phyloP scores from a whole-genome alignment of 2,113 vertebrate genomes.

The Rhineura floridana region DNA sequence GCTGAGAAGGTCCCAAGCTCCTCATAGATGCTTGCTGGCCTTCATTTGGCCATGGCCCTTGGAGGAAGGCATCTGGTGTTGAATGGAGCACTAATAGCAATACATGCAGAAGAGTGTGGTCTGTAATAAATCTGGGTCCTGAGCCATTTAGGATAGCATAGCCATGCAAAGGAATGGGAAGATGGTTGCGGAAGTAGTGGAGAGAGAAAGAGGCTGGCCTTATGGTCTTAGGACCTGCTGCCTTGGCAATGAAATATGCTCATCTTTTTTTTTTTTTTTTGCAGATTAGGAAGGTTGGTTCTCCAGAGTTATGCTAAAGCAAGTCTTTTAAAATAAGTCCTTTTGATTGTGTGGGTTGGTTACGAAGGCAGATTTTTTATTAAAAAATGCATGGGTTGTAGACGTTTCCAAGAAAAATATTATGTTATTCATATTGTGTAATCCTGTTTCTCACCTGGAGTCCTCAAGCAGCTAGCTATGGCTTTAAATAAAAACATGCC shows the following conservation, averaged over 20 bases:
- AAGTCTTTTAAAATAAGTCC: slow-evolving; percentile 8
- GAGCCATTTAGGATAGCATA: background rate
- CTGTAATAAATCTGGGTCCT: too few species aligned
- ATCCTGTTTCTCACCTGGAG: background rate
- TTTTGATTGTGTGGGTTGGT: slow-evolving; percentile 35
- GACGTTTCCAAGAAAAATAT: slow-evolving; percentile 54
- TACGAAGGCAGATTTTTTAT: slow-evolving; percentile 51
- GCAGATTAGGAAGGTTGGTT: background rate
- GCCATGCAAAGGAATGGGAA: background rate
- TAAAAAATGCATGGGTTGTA: slow-evolving; percentile 56
- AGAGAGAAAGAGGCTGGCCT: background rate
- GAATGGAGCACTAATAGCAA: background rate
- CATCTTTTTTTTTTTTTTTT: background rate
- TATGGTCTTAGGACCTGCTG: background rate
- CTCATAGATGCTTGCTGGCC: background rate
- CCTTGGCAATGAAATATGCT: background rate
- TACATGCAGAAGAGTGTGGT: background rate
- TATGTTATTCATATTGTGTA: slow-evolving; percentile 15
- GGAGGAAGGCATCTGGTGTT: background rate
- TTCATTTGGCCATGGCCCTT: background rate
- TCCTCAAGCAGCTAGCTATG: background rate
- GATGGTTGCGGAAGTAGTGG: background rate
- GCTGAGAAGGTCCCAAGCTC: background rate
- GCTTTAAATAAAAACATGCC: slow-evolving; percentile 19
- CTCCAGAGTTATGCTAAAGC: background rate